phyloP scores from a whole-genome alignment of 2,888 invertebrate genomes.

The Chouioia cunea region DNA sequence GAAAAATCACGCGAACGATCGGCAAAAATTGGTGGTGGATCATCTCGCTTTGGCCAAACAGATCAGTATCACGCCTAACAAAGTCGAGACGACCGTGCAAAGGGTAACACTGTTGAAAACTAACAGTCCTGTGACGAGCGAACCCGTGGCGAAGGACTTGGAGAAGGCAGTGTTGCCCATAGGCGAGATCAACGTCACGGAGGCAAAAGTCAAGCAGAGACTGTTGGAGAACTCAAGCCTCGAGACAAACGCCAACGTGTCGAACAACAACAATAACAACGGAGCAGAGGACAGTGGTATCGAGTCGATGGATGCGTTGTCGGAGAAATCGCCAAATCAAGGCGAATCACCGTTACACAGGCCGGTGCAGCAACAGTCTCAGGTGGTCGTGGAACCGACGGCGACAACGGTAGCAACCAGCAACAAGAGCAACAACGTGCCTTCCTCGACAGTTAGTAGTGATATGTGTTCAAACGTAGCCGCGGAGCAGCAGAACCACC shows the following conservation, averaged over 20 bases:
- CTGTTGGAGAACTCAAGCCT: constrained; percentile 69
- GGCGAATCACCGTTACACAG: constrained; percentile 76
- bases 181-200: constrained; percentile 69
- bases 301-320: constrained; percentile 93
- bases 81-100: constrained; percentile 56
- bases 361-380: constrained; percentile 62
- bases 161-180: constrained; percentile 63
- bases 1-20: constrained; percentile 59
- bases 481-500: constrained; percentile 46
- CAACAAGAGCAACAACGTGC: constrained; percentile 65
- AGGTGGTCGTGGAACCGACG: neutral
- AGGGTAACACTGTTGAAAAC: constrained; percentile 62
- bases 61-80: constrained; percentile 27
- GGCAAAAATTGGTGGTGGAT: constrained; percentile 58
- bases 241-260: constrained; percentile 39
- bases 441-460: constrained; percentile 67
- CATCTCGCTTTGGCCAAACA: constrained; percentile 55
- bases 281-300: constrained; percentile 92
- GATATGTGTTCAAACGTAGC: constrained; percentile 66
- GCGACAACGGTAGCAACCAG: constrained; percentile 68
- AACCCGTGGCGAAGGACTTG: constrained; percentile 49
- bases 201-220: constrained; percentile 74
- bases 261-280: constrained; percentile 53
- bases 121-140: constrained; percentile 18
- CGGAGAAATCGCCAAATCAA: constrained; percentile 91